Evolutionary conservation across 2,113 vertebrate species (phyloP).

Genomic region (Leptobrachium leishanense): DNA sequence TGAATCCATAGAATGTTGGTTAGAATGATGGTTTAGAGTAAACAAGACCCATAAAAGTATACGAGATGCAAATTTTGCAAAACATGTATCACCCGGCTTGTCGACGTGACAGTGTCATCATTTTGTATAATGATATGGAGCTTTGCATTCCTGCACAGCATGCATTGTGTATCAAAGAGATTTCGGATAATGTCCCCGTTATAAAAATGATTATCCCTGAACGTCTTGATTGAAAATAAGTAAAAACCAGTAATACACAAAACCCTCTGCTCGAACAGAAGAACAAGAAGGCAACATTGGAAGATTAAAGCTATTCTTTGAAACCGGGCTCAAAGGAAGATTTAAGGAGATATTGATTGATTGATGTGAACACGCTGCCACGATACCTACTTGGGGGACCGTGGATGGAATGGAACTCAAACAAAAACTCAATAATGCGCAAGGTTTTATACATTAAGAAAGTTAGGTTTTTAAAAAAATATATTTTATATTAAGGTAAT

Average conservation of each 20-base stretch:
- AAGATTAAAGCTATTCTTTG: slow-evolving; percentile 22
- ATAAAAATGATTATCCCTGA: background rate
- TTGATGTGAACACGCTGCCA: slow-evolving; percentile 13
- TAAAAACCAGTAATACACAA: background rate
- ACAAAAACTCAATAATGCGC: background rate
- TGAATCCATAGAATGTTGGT: no score
- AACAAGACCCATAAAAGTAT: background rate
- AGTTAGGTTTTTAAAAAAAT: background rate
- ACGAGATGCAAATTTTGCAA: background rate
- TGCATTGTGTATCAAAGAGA: background rate
- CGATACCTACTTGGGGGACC: slow-evolving; percentile 20
- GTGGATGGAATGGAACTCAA: slow-evolving; percentile 1
- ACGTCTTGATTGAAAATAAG: background rate
- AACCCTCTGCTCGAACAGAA: background rate
- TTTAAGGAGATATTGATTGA: slow-evolving; percentile 34
- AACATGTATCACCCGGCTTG: background rate
- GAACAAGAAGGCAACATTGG: background rate
- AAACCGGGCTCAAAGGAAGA: slow-evolving; percentile 9
- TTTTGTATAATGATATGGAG: background rate
- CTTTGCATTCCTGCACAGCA: slow-evolving; percentile 5
- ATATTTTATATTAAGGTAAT: background rate
- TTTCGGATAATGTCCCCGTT: background rate
- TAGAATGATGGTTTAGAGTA: no score
- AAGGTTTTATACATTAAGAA: slow-evolving; percentile 6
- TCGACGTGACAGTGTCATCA: background rate